Evolutionary conservation across 2,888 invertebrate species (phyloP).

Genomic region (Stenichneumon culpator): DNA sequence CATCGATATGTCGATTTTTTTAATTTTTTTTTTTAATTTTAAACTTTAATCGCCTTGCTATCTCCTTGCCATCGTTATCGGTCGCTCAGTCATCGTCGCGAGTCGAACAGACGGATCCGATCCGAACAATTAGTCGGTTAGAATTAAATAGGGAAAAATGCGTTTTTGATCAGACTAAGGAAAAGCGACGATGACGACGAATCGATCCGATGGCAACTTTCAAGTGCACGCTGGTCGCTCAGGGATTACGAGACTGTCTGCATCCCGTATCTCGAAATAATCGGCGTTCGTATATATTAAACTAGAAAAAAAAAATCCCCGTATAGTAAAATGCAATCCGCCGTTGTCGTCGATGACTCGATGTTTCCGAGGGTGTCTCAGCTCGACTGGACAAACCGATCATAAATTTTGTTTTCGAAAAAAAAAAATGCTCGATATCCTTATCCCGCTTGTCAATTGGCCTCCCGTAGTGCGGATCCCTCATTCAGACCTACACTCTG

Average conservation of each 20-base stretch:
- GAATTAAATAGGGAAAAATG: neutral
- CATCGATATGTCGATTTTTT: conserved; percentile 34
- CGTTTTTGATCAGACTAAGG: neutral
- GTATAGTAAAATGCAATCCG: conserved; percentile 39
- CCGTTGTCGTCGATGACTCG: conserved; percentile 49
- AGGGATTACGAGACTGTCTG: conserved; percentile 64
- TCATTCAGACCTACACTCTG: neutral
- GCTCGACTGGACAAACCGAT: conserved; percentile 24
- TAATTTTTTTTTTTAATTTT: conserved; percentile 7
- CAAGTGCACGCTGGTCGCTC: conserved; percentile 69
- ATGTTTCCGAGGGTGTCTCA: conserved; percentile 40
- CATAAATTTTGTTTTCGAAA: conserved; percentile 25
- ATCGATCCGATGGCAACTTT: conserved; percentile 36
- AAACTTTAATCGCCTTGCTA: conserved; percentile 36
- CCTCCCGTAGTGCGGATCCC: conserved; percentile 53
- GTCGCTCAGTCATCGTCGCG: conserved; percentile 13
- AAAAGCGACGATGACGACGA: conserved; percentile 19
- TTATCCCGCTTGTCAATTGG: conserved; percentile 52
- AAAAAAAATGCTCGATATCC: conserved; percentile 38
- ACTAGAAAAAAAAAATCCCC: neutral
- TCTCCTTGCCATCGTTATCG: conserved; percentile 45
- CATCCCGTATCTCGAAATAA: conserved; percentile 66
- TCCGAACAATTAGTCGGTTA: neutral
- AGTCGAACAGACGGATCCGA: neutral
- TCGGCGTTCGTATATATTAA: conserved; percentile 29